Percentiles rank a stretch among this genome's conserved stretches.
These are phyloP conservation scores for Alloscopus bannaensis DNA, from an alignment of 2,888 invertebrate species.

Conservation along the genomic window DNA sequence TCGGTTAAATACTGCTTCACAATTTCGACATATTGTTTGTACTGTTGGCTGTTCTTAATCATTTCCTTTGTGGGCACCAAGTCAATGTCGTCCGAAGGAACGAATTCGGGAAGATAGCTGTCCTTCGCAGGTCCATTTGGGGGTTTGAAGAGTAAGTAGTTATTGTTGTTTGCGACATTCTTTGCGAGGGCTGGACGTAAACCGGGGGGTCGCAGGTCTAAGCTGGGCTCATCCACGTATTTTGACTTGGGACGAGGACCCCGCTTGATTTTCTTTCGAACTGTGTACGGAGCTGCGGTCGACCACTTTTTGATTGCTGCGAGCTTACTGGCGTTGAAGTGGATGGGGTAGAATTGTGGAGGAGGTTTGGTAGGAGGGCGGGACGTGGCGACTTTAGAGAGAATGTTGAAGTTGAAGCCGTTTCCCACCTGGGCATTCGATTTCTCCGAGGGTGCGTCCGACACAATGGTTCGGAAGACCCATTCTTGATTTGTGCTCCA, in stretches of 20 bases:
- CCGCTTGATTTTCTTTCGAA: slow-evolving; percentile 64
- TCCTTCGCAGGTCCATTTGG: slow-evolving; percentile 41
- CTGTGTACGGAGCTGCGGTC: slow-evolving; percentile 53
- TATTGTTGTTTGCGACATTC: slow-evolving; percentile 62
- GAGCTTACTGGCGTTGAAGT: slow-evolving; percentile 42
- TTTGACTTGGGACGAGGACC: slow-evolving; percentile 63
- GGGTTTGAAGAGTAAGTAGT: slow-evolving; percentile 53
- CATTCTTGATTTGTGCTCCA: slow-evolving; percentile 68
- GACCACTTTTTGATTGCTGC: slow-evolving; percentile 47
- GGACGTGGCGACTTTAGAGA: slow-evolving; percentile 63
- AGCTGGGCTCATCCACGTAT: slow-evolving; percentile 36
- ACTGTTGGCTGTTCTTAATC: slow-evolving; percentile 36
- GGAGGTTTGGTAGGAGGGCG: slow-evolving; percentile 55
- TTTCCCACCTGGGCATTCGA: slow-evolving; percentile 48
- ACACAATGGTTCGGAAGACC: slow-evolving; percentile 60
- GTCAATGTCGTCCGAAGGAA: slow-evolving; percentile 52
- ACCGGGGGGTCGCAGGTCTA: slow-evolving; percentile 61
- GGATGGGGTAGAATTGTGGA: slow-evolving; percentile 57
- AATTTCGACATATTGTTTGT: slow-evolving; percentile 38
- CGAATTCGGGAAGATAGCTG: slow-evolving; percentile 50
- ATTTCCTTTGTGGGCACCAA: slow-evolving; percentile 52
- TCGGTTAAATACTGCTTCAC: slow-evolving; percentile 45
- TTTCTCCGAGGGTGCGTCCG: slow-evolving; percentile 42
- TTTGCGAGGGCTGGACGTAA: slow-evolving; percentile 60
- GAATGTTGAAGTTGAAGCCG: slow-evolving; percentile 61